Evolutionary conservation across 92 coral and sea anemone genomes (phyloP).

Genomic region (Blastomussa wellsi): DNA sequence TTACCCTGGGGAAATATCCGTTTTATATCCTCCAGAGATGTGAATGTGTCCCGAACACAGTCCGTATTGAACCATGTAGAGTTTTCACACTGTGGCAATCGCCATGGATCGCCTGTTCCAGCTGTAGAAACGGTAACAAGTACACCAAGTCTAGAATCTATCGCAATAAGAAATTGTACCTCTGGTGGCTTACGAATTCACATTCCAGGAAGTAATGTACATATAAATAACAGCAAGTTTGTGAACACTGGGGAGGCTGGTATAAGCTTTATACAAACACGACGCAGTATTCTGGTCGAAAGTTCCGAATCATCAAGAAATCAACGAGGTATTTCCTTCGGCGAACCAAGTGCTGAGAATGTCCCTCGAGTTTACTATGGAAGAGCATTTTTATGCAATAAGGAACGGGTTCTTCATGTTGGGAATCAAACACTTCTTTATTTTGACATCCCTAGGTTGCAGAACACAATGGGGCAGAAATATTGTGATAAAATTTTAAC

Average conservation of each 20-base stretch:
- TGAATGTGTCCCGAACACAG: not conserved
- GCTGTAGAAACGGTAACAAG: conserved; percentile 50
- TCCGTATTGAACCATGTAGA: conserved; percentile 54
- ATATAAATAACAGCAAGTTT: conserved; percentile 24
- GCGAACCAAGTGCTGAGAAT: conserved; percentile 32
- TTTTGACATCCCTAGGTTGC: conserved; percentile 38
- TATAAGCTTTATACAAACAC: conserved; percentile 27
- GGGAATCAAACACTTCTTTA: conserved; percentile 25
- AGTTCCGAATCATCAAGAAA: conserved; percentile 26
- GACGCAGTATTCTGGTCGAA: conserved; percentile 20
- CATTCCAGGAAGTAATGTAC: conserved; percentile 7
- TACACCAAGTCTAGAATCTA: conserved; percentile 33
- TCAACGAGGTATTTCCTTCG: conserved; percentile 44
- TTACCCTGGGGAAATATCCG: conserved; percentile 70
- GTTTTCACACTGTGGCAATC: conserved; percentile 58
- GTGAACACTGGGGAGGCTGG: conserved; percentile 23
- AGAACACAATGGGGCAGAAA: conserved; percentile 5
- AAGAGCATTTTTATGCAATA: conserved; percentile 48
- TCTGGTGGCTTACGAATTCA: conserved; percentile 44
- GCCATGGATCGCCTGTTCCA: conserved; percentile 35
- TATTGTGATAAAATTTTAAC: conserved; percentile 39
- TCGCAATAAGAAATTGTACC: conserved; percentile 52
- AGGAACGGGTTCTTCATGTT: conserved; percentile 10
- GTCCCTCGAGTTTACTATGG: conserved; percentile 54
- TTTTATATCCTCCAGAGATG: conserved; percentile 35